phyloP scores from a whole-genome alignment of 2,888 invertebrate species.

The Corythucha ciliata region DNA sequence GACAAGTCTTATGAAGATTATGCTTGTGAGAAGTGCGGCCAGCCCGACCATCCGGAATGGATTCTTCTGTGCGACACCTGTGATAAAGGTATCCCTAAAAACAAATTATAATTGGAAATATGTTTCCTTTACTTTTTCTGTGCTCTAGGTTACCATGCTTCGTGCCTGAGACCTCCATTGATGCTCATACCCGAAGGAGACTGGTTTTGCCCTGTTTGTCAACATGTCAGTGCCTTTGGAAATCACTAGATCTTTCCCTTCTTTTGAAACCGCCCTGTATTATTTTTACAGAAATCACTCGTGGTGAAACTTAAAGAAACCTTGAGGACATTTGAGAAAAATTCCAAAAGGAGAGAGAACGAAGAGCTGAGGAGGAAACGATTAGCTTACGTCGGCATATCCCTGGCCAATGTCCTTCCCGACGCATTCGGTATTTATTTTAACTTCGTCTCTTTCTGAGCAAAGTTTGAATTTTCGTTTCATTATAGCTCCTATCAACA shows the following conservation, averaged over 20 bases:
- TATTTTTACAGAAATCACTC: slow-evolving; percentile 22
- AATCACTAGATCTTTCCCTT: not conserved
- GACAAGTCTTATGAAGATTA: slow-evolving; percentile 48
- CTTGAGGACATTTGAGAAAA: slow-evolving; percentile 64
- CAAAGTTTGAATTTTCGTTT: not conserved
- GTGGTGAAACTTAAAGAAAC: slow-evolving; percentile 58
- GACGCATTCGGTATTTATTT: slow-evolving; percentile 18
- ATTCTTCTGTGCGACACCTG: slow-evolving; percentile 92
- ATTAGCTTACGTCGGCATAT: slow-evolving; percentile 64
- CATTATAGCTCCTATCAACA: not conserved
- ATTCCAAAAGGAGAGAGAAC: slow-evolving; percentile 50
- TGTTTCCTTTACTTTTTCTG: not conserved
- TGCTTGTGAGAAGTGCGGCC: slow-evolving; percentile 81
- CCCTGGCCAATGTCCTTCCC: slow-evolving; percentile 59
- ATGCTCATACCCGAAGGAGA: slow-evolving; percentile 93
- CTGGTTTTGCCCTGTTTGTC: slow-evolving; percentile 97
- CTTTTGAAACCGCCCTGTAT: not conserved
- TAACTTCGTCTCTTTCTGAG: not conserved
- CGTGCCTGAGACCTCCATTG: slow-evolving; percentile 84
- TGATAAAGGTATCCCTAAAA: slow-evolving; percentile 48
- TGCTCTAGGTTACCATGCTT: slow-evolving; percentile 84
- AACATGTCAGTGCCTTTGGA: slow-evolving; percentile 62
- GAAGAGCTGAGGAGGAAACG: slow-evolving; percentile 59
- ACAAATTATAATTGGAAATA: not conserved
- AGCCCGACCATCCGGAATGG: slow-evolving; percentile 93